Conservation (phyloP, 2,113 vertebrate genomes). For the Brienomyrus longianalis region DNA sequence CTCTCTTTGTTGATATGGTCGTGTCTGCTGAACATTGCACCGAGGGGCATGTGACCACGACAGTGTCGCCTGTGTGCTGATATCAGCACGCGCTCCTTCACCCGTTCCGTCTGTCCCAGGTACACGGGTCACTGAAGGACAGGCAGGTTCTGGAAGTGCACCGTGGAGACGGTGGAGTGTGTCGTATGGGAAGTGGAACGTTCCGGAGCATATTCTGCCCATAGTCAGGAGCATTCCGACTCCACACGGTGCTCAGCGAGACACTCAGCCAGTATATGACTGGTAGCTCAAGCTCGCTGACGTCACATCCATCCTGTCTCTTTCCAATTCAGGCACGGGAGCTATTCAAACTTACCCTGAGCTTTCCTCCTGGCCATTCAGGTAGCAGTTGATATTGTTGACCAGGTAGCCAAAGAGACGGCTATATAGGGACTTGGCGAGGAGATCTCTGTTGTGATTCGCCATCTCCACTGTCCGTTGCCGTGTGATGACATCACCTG, state of each 20-base stretch:
- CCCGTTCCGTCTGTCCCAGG: not conserved
- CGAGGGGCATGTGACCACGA: not conserved
- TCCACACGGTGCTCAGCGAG: not conserved
- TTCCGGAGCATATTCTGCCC: not conserved
- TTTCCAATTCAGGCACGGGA: not conserved
- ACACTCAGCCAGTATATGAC: not conserved
- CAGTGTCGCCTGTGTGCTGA: not conserved
- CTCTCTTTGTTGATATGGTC: not conserved
- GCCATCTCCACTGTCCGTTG: conserved; percentile 73
- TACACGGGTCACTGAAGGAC: not conserved
- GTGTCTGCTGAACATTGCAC: not conserved
- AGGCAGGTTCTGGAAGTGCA: not conserved
- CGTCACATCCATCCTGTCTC: not conserved
- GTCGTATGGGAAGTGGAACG: not conserved
- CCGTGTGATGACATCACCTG: conserved; percentile 74
- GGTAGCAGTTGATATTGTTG: conserved; percentile 74
- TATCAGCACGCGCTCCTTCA: not conserved
- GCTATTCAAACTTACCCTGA: conserved; percentile 59
- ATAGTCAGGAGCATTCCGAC: not conserved
- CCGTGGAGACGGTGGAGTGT: not conserved
- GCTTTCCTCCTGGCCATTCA: conserved; percentile 71
- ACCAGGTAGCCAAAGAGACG: conserved; percentile 86
- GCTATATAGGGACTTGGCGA: conserved; percentile 81
- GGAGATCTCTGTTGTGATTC: conserved; percentile 77
- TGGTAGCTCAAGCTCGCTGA: not conserved